Conservation (phyloP, 2,113 vertebrate genomes). For the Lycaon pictus region DNA sequence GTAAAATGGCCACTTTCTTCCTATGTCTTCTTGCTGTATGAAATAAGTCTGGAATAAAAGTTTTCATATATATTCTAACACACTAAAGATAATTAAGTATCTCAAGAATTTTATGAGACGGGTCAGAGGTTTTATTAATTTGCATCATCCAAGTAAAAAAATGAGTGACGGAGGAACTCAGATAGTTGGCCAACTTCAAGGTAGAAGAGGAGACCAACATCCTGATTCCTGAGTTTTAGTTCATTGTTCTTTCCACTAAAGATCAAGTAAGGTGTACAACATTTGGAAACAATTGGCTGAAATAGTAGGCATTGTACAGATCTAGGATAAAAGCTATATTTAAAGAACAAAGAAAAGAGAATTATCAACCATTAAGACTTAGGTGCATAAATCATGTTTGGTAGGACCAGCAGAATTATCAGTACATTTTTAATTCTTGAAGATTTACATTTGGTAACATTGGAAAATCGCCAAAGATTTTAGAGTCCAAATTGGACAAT, state of each 20-base stretch:
- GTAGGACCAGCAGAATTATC: not conserved
- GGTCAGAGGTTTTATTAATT: not conserved
- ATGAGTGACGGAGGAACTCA: not conserved
- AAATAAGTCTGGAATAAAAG: not conserved
- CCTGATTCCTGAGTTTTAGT: not conserved
- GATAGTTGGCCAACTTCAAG: not conserved
- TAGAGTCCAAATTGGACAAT: not conserved
- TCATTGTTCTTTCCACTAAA: not conserved
- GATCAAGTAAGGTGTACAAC: not conserved
- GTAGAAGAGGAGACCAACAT: not conserved
- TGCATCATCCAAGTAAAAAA: slow-evolving; percentile 2
- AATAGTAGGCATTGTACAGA: not conserved
- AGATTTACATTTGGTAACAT: not conserved
- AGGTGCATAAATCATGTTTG: not conserved
- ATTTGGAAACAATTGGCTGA: slow-evolving; percentile 2
- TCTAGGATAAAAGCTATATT: not conserved
- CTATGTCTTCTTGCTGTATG: not conserved
- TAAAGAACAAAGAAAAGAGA: not conserved
- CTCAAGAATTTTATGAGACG: not conserved
- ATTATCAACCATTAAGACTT: not conserved
- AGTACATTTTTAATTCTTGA: not conserved
- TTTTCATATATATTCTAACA: not conserved
- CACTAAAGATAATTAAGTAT: not conserved
- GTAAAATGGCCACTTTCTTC: not conserved
- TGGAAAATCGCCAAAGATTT: not conserved